Percentiles rank a stretch among this genome's conserved stretches.
These are phyloP conservation scores for Danaus melanippus DNA, from an alignment of 1,140 invertebrate genomes.

Conservation along the genomic window DNA sequence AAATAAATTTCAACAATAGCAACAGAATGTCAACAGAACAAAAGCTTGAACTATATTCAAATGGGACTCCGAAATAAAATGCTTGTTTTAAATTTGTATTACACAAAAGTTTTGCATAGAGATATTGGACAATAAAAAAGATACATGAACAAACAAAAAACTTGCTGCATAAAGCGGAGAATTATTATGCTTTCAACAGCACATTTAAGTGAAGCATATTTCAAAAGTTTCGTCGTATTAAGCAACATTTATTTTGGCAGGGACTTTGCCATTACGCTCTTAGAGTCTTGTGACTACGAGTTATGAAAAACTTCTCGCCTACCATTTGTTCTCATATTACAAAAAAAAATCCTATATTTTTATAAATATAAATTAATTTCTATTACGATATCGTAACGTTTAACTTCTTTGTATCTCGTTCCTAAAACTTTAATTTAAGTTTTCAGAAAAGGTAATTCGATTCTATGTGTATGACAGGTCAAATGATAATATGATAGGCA, in stretches of 20 bases:
- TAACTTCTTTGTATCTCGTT: too few species aligned
- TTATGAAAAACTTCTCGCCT: conserved; percentile 48
- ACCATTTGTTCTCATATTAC: conserved; percentile 19
- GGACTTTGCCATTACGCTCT: conserved; percentile 56
- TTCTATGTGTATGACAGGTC: too few species aligned
- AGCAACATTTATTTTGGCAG: conserved; percentile 71
- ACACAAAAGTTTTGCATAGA: conserved; percentile 33
- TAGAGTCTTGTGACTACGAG: conserved; percentile 32
- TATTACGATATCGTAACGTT: too few species aligned
- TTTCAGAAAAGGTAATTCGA: too few species aligned
- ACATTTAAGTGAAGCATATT: conserved; percentile 68
- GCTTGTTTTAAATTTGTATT: conserved; percentile 13
- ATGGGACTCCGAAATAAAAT: conserved; percentile 14
- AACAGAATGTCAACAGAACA: conserved; percentile 5
- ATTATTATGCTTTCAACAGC: conserved; percentile 67
- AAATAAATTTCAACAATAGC: conserved; percentile 2
- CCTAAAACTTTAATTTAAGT: too few species aligned
- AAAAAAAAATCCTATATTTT: too few species aligned
- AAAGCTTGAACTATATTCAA: conserved; percentile 15
- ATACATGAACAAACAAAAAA: conserved; percentile 50
- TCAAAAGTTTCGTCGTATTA: conserved; percentile 70
- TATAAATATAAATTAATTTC: too few species aligned
- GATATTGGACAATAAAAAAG: conserved; percentile 49
- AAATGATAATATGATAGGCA: too few species aligned
- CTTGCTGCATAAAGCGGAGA: conserved; percentile 61